Conservation (phyloP, 2,888 invertebrate genomes). For the Xestoiulus laeticollis region DNA sequence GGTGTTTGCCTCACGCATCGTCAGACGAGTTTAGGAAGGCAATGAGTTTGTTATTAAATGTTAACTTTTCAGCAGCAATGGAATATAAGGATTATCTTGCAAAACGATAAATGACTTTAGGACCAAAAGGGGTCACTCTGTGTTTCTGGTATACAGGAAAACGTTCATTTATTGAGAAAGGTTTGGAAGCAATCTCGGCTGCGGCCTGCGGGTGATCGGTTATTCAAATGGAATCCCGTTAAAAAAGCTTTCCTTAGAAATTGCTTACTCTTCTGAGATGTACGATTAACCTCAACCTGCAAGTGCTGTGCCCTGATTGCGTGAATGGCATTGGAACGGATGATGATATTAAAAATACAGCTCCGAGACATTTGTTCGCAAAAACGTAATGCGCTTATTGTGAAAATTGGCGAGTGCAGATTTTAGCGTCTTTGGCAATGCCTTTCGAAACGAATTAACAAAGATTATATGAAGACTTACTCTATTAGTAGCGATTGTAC, state of each 20-base stretch:
- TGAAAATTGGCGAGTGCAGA: too few relatives aligned
- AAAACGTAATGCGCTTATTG: not conserved
- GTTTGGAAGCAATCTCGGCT: not conserved
- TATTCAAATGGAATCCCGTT: not conserved
- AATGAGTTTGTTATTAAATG: not conserved
- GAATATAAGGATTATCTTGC: not conserved
- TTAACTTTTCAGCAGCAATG: not conserved
- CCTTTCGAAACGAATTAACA: not conserved
- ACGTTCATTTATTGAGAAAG: not conserved
- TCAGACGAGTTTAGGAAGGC: not conserved
- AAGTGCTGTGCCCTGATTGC: not conserved
- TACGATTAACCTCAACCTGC: not conserved
- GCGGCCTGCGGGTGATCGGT: not conserved
- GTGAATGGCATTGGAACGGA: not conserved
- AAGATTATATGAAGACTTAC: too few relatives aligned
- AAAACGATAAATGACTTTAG: not conserved
- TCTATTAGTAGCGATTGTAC: too few relatives aligned
- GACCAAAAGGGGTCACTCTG: not conserved
- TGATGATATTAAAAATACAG: not conserved
- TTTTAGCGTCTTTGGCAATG: not conserved
- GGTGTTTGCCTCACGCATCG: too few relatives aligned
- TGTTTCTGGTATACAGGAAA: not conserved
- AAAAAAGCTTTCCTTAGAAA: not conserved
- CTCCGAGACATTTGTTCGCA: not conserved
- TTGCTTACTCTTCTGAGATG: not conserved